These are phyloP conservation scores for Oscheius sp. DNA, from an alignment of 2,888 invertebrate species.

Conservation along the genomic window DNA sequence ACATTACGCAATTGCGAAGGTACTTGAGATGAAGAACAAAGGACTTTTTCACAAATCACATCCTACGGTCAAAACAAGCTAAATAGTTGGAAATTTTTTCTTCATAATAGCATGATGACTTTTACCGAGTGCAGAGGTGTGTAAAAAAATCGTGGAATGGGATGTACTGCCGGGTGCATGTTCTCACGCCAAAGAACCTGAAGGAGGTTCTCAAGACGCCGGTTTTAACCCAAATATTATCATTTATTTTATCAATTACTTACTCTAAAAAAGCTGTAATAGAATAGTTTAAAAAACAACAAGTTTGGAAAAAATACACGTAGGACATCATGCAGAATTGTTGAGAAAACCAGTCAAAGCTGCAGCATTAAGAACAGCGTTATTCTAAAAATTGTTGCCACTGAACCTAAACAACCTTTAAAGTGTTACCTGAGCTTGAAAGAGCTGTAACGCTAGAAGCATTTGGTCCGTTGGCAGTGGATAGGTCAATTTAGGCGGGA, in stretches of 20 bases:
- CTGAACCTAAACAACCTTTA: no score
- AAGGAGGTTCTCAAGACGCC: conserved; percentile 5
- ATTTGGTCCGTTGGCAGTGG: conserved; percentile 26
- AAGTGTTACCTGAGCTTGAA: conserved; percentile 28
- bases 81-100: no score
- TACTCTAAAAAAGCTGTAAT: neutral
- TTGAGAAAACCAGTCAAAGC: conserved; percentile 21
- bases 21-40: conserved; percentile 14
- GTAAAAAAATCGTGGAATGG: no score
- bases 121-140: no score
- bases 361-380: neutral
- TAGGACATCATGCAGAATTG: conserved; percentile 10
- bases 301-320: no score
- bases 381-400: neutral
- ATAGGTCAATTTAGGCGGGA: conserved; percentile 4
- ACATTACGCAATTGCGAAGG: conserved; percentile 14
- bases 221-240: neutral
- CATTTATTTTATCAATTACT: neutral
- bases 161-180: neutral
- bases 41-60: no score
- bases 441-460: conserved; percentile 28
- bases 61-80: no score
- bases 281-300: neutral
- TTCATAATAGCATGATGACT: no score
- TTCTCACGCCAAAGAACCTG: conserved; percentile 21